Evolutionary conservation across 2,888 invertebrate genomes (phyloP), one percentile per base, ranked within the genome.

Genomic region (Hirtodrosophila histrioides): DNA sequence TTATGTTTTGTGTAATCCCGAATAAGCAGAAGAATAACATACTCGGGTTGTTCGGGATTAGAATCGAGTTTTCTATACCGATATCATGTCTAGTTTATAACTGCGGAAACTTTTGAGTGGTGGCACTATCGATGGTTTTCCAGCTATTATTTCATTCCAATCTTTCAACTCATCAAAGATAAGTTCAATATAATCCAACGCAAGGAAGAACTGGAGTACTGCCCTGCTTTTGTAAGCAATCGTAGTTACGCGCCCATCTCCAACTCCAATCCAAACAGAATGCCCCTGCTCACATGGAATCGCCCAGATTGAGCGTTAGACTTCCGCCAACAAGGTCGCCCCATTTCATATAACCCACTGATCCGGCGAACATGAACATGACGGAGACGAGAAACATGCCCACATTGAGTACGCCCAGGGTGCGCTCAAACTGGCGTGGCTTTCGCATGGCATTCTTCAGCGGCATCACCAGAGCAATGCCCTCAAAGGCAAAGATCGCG

Each of bases 401-500:
- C 2, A 97, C 94, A 90, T 98, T 98, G 23, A 99, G 92, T 1
- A 98, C 97, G 2, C 99, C 99, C 7, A 95, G 90, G 4, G 94
- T 94, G 66, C 94, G 95, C 78, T 95, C 94, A 92, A 99, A 98
- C 73, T 94, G 93, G 57, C 94, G 92, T 0, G 97, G 97, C 11
- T 94, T 93, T 72, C 93, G 94, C 98, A 99, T 98, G 90, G 97
- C 96, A 90, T 97, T 97, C 92, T 98, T 97, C 78, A 99, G 91
- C 0, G 99, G 99, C 66, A 99, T 92, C n/a, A 98, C 97, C 93
- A 97, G 91, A 54, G 96, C 96, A 75, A 99, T 99, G 69, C 98
- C 99, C 93, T 99, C 99, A 89, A 99, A 99, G 3, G 99, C 97
- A 91, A 97, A 99, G 58, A 99, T 94, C 24, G 97, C 97, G 0